A percentile compares a stretch with the other conserved stretches of the same genome.
phyloP scores from a whole-genome alignment of 2,797 vertebrate species.

The Dromococcyx pavoninus region DNA sequence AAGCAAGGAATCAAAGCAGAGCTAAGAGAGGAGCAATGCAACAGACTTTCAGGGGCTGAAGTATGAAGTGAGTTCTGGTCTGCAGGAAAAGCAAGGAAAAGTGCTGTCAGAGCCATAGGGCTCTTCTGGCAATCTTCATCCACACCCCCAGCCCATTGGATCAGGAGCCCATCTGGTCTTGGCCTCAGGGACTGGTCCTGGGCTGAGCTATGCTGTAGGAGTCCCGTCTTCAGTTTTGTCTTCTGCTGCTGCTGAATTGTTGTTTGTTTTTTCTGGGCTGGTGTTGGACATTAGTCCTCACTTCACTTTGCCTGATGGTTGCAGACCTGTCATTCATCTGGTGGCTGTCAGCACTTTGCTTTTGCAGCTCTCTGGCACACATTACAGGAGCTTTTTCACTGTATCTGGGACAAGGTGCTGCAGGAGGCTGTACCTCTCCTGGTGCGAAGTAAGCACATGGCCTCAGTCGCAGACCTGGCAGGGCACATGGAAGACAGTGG shows the following conservation, averaged over 20 bases:
- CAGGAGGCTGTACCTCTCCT: not conserved
- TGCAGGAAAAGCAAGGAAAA: not conserved
- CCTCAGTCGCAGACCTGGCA: not conserved
- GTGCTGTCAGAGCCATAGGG: not conserved
- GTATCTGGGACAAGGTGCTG: not conserved
- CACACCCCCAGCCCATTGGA: fast-evolving
- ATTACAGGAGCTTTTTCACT: not conserved
- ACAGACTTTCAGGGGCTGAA: not conserved
- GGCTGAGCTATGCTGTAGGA: not conserved
- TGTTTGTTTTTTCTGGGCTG: not conserved
- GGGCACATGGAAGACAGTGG: not conserved
- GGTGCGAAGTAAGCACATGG: not conserved
- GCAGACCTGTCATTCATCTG: not conserved
- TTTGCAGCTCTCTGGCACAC: fast-evolving
- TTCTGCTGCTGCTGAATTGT: not conserved
- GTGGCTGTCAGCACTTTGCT: not conserved
- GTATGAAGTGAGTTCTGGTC: not conserved
- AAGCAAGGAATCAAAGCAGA: not conserved
- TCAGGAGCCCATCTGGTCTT: not conserved
- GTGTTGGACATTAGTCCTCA: fast-evolving
- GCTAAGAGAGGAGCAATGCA: not conserved
- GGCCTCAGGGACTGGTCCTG: fast-evolving
- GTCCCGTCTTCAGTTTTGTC: not conserved
- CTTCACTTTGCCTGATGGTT: not conserved
- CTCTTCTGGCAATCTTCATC: not conserved